These are phyloP conservation scores for Pogonocichla stellata DNA, from an alignment of 2,113 vertebrate genomes.

Conservation along the genomic window DNA sequence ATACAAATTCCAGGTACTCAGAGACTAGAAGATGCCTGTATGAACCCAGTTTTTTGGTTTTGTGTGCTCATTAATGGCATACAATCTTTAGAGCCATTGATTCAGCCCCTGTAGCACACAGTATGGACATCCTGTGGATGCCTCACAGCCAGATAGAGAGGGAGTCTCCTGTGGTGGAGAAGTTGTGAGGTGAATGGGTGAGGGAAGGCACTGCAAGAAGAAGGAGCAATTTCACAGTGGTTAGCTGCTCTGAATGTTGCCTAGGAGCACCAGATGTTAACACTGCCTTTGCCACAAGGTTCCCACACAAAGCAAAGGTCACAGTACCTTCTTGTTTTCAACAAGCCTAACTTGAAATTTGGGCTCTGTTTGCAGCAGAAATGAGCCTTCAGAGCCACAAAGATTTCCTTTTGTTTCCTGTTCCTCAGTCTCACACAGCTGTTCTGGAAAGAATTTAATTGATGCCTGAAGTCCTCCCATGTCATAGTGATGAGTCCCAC, in stretches of 20 bases:
- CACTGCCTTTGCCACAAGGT: neutral
- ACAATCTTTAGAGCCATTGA: neutral
- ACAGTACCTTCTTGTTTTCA: neutral
- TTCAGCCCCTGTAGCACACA: neutral
- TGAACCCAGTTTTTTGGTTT: neutral
- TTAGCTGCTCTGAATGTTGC: neutral
- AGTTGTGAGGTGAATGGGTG: neutral
- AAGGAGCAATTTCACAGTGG: neutral
- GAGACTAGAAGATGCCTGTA: neutral
- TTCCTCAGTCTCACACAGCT: neutral
- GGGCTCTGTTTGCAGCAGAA: neutral
- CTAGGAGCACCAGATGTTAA: neutral
- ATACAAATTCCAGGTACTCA: neutral
- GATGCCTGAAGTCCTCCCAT: neutral
- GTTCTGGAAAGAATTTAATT: neutral
- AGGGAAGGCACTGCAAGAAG: neutral
- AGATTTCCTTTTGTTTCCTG: neutral
- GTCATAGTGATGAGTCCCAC: neutral
- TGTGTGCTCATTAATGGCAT: rapidly evolving
- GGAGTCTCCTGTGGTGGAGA: neutral
- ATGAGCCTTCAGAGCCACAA: neutral
- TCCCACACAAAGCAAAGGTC: neutral
- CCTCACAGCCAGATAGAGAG: neutral
- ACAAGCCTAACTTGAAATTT: neutral
- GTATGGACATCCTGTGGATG: neutral